Evolutionary conservation across 1,140 invertebrate genomes (phyloP), one percentile per base, ranked within the genome.

Genomic region (Ephestia elutella): DNA sequence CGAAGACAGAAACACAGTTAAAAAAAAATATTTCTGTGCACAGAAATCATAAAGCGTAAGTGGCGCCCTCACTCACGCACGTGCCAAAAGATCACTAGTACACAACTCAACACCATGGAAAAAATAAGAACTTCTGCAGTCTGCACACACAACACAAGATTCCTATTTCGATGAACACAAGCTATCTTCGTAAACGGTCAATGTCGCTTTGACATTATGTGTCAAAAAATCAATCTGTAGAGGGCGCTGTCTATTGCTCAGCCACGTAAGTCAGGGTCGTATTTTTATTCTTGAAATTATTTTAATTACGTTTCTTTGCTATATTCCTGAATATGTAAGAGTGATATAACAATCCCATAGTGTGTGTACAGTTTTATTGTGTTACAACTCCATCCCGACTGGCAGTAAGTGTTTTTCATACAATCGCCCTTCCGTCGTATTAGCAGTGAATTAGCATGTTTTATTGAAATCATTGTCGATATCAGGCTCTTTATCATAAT

Each of bases 191-290:
- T 48, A 62, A 62, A 62, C 30, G 32, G 9, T 30, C 48, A 11
- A 21, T 49, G 30, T 32, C 30, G 7, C 17, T 56, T 74, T 84
- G 80, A 84, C 80, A 62, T 76, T 62, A 63, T 62, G 73, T 78
- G 78, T 87, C 83, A 86, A 80, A 83, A 68, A 80, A 78, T 80
- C 71, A 76, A 79, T 84, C 72, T 61, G 60, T 74, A 87, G 86
- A 87, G 80, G 84, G 83, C 84, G 82, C 85, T 82, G 68, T 61
- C 68, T 81, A 78, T 85, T 73, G 78, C 79, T 82, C 85, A 72
- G 85, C 86, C 86, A 89, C 86, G 86, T 89, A 89, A 89, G 86
- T 87, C 84, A 81, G 84, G 85, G 81, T 86, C 75, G 85, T 84
- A 86, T 87, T 87, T 87, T 84, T 75, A 72, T 76, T 75, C 74